Conservation (phyloP, 2,113 vertebrate genomes). For the Empidonax alnorum region DNA sequence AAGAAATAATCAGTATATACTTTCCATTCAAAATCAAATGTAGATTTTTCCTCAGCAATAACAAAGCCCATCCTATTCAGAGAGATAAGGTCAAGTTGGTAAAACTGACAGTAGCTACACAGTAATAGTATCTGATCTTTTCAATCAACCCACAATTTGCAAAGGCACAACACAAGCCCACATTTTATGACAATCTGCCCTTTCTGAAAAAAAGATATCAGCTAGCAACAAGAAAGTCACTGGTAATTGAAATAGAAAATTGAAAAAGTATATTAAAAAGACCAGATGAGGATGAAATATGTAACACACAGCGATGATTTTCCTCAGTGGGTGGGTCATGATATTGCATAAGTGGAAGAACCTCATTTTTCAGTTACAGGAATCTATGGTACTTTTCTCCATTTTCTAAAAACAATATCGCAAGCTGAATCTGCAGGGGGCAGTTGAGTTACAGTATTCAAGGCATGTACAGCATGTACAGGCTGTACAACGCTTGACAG, state of each 20-base stretch:
- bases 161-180: background rate
- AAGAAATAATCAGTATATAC: background rate
- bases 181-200: background rate
- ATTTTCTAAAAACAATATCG: background rate
- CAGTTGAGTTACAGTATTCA: background rate
- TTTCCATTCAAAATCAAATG: background rate
- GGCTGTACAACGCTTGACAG: background rate
- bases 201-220: constrained; percentile 19
- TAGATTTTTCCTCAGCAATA: background rate
- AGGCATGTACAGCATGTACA: background rate
- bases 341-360: background rate
- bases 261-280: background rate
- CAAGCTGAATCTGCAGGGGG: rapidly evolving
- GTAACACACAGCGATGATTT: background rate
- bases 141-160: background rate
- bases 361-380: background rate
- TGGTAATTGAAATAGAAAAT: background rate
- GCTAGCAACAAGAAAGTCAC: background rate
- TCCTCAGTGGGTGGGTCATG: background rate
- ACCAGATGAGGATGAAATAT: background rate
- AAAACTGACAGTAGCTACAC: background rate
- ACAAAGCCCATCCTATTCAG: background rate
- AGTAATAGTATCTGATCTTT: background rate
- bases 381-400: background rate
- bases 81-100: constrained; percentile 7